Evolutionary conservation across 1,140 invertebrate genomes (phyloP).

Genomic region (Bradynema listronoti): DNA sequence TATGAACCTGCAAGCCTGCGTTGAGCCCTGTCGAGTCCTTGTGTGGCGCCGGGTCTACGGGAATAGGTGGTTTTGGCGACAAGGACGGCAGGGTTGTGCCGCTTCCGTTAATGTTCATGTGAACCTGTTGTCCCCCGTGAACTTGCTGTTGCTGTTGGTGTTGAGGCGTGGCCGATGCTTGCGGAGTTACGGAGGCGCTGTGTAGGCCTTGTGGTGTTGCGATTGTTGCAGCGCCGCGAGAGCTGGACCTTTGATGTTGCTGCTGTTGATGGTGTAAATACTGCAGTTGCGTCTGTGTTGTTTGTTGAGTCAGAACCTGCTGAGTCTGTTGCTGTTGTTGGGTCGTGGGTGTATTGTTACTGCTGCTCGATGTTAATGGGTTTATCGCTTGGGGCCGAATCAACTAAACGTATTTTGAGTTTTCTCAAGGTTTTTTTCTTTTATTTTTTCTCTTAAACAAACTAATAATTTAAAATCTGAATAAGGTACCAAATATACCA

Average conservation of each 20-base stretch:
- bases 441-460: not conserved
- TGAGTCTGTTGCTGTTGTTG: not conserved
- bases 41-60: slow-evolving; percentile 29
- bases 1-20: no score
- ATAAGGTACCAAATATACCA: not conserved
- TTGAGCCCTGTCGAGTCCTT: slow-evolving; percentile 7
- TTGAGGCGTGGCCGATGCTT: not conserved
- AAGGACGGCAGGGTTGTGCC: no score
- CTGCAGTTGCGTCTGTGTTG: not conserved
- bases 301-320: not conserved
- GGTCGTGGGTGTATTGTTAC: not conserved
- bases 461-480: not conserved
- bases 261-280: not conserved
- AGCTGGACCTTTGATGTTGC: not conserved
- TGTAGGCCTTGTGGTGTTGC: no score
- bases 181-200: no score
- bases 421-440: not conserved
- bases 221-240: no score
- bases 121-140: not conserved
- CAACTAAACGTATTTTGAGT: not conserved
- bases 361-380: no score
- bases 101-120: no score
- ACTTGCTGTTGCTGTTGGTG: slow-evolving; percentile 9
- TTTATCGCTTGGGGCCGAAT: slow-evolving; percentile 12
- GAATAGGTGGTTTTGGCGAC: slow-evolving; percentile 22